Percentiles rank a stretch among this genome's conserved stretches.
Evolutionary conservation across 2,113 vertebrate genomes (phyloP).

Genomic region (Toxotes chatareus): DNA sequence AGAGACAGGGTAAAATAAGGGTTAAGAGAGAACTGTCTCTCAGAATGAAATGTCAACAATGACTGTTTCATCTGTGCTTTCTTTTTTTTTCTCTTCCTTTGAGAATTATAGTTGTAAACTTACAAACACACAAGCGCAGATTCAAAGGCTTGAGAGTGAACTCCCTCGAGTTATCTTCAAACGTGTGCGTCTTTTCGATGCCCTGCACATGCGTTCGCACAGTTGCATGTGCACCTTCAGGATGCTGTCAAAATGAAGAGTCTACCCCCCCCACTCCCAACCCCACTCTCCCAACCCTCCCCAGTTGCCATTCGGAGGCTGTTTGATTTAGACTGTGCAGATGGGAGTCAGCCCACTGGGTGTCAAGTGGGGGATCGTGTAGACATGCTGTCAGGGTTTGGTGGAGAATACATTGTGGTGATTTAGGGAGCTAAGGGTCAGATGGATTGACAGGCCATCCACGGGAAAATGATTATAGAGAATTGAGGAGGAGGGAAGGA

Average conservation of each 20-base stretch:
- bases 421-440: conserved; percentile 78
- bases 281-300: background rate
- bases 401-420: conserved; percentile 76
- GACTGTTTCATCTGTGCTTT: conserved; percentile 56
- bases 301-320: conserved; percentile 54
- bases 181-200: conserved; percentile 28
- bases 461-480: conserved; percentile 62
- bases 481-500: conserved; percentile 51
- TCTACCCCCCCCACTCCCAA: background rate
- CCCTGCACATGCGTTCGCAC: background rate
- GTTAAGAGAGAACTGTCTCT: conserved; percentile 44
- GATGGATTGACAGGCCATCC: conserved; percentile 66
- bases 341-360: conserved; percentile 72
- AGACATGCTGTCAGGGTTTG: conserved; percentile 73
- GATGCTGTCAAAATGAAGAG: conserved; percentile 52
- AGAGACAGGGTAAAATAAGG: conserved; percentile 43
- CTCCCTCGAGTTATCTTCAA: conserved; percentile 41
- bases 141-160: conserved; percentile 38
- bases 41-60: conserved; percentile 64
- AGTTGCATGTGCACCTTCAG: conserved; percentile 40
- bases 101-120: conserved; percentile 43
- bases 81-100: conserved; percentile 47
- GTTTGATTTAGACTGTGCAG: conserved; percentile 77
- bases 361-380: conserved; percentile 73
- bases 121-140: conserved; percentile 50